Conservation (phyloP, 2,113 vertebrate species). For the Vombatus ursinus region DNA sequence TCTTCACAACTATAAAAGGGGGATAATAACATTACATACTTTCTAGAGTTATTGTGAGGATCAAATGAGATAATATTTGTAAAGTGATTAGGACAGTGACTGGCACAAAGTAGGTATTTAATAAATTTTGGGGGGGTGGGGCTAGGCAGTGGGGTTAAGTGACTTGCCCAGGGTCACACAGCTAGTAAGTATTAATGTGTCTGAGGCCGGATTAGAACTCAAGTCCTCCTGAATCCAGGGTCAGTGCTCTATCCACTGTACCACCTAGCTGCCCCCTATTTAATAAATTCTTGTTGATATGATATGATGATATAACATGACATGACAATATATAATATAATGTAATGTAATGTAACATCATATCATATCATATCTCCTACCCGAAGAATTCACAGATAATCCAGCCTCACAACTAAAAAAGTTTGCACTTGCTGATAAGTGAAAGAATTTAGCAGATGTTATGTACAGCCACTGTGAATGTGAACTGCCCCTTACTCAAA, state of each 20-base stretch:
- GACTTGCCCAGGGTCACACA: too few relatives aligned
- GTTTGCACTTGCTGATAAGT: conserved; percentile 7
- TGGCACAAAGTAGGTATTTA: background rate
- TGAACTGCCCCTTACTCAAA: background rate
- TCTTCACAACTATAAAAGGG: background rate
- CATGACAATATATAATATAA: background rate
- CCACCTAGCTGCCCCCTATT: too few relatives aligned
- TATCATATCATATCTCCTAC: background rate
- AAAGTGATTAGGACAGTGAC: background rate
- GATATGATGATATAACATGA: background rate
- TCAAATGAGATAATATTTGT: background rate
- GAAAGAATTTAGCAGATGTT: background rate
- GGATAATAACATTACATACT: background rate
- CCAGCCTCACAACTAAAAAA: background rate
- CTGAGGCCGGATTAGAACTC: too few relatives aligned
- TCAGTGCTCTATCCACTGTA: too few relatives aligned
- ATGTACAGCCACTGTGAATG: background rate
- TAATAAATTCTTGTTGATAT: background rate
- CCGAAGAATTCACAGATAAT: background rate
- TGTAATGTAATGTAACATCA: background rate
- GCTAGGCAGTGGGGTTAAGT: too few relatives aligned
- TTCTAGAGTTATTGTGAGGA: background rate
- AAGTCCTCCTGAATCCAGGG: too few relatives aligned
- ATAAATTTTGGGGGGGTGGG: too few relatives aligned
- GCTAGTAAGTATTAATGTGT: too few relatives aligned